Percentiles rank a stretch among this genome's conserved stretches.
Conservation (phyloP, 2,797 vertebrate genomes). For the Schizopygopsis malacanthus region DNA sequence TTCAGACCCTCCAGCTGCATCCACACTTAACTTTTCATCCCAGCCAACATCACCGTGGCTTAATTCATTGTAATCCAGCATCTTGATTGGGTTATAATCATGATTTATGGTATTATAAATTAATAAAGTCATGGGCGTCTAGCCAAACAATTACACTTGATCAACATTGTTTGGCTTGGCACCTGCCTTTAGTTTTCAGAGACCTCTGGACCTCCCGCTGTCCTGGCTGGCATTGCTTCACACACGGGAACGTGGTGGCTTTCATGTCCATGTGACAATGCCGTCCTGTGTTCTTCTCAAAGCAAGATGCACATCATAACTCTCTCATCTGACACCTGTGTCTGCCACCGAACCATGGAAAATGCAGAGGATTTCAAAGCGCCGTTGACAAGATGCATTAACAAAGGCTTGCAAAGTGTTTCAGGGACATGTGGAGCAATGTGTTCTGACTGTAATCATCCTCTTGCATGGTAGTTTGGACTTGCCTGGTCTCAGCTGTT, state of each 20-base stretch:
- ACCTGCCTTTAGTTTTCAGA: not conserved
- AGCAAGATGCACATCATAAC: constrained; percentile 29
- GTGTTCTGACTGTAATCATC: constrained; percentile 23
- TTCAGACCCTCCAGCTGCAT: not conserved
- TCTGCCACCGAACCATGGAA: constrained; percentile 44
- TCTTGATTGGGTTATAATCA: not conserved
- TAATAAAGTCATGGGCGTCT: not conserved
- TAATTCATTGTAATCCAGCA: constrained; percentile 7
- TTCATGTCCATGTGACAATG: constrained; percentile 38
- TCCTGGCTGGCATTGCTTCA: not conserved
- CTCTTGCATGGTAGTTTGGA: not conserved
- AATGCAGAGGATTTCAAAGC: constrained; percentile 55
- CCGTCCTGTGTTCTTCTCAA: constrained; percentile 36
- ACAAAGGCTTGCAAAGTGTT: constrained; percentile 37
- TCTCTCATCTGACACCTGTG: constrained; percentile 56
- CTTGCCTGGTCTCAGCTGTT: not conserved
- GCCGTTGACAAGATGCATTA: constrained; percentile 33
- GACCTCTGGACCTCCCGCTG: not conserved
- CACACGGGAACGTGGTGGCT: constrained; percentile 2
- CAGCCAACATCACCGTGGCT: not conserved
- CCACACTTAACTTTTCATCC: not conserved
- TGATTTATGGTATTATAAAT: not conserved
- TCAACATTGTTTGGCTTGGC: constrained; percentile 4
- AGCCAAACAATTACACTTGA: not conserved
- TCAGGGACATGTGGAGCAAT: constrained; percentile 15